Evolutionary conservation across 2,797 vertebrate genomes (phyloP).

Genomic region (Okamejei kenojei): DNA sequence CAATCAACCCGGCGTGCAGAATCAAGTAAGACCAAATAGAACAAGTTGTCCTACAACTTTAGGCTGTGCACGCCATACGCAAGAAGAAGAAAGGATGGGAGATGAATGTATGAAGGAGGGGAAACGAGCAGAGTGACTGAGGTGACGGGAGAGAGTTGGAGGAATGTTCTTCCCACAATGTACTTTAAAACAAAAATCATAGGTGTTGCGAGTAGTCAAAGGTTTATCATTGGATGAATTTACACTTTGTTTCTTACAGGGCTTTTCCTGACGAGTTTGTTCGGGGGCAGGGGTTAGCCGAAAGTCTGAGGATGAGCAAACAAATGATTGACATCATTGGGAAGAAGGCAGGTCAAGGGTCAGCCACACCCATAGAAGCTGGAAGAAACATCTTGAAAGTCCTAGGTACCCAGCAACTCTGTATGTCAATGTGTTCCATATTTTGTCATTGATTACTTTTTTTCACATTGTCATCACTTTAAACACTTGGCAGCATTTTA

Average conservation of each 20-base stretch:
- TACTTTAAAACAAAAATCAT: neutral
- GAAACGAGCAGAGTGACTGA: no score
- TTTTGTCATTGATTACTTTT: neutral
- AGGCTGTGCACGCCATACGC: no score
- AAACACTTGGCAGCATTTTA: neutral
- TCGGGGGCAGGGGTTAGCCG: constrained; percentile 48
- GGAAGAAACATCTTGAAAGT: constrained; percentile 58
- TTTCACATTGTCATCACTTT: neutral
- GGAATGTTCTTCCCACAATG: neutral
- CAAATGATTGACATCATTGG: constrained; percentile 63
- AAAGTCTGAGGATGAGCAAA: constrained; percentile 52
- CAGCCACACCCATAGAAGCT: constrained; percentile 47
- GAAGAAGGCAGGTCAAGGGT: constrained; percentile 47
- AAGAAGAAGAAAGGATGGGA: no score
- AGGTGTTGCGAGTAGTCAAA: neutral
- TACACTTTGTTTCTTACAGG: constrained; percentile 46
- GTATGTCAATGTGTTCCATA: neutral
- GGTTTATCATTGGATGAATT: neutral
- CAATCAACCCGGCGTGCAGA: no score
- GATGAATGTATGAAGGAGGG: no score
- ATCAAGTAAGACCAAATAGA: no score
- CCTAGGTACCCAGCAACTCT: constrained; percentile 46
- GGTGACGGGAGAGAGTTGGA: no score
- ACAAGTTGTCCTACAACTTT: no score
- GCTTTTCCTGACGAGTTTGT: constrained; percentile 54